Evolutionary conservation across 2,113 vertebrate genomes (phyloP).

Genomic region (Prinia subflava): DNA sequence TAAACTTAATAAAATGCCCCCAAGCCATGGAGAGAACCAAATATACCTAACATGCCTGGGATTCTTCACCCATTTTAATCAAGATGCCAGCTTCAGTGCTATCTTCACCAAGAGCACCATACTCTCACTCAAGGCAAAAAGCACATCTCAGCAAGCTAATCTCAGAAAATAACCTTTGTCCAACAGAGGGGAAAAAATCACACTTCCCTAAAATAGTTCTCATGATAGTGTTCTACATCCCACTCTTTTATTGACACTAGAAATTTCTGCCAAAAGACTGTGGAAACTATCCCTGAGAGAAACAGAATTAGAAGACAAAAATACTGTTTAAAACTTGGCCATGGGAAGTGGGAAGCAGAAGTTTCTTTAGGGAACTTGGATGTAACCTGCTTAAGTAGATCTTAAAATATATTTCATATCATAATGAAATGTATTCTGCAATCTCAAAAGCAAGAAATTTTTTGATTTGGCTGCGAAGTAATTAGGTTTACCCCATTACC

Average conservation of each 20-base stretch:
- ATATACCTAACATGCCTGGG: neutral
- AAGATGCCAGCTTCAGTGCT: neutral
- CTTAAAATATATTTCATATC: neutral
- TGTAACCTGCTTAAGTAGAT: neutral
- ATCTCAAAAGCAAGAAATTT: neutral
- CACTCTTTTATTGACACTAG: neutral
- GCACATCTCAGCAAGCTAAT: neutral
- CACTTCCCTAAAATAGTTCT: neutral
- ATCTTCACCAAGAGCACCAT: neutral
- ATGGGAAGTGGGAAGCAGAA: neutral
- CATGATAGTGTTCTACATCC: accelerated
- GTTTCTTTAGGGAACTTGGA: neutral
- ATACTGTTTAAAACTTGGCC: neutral
- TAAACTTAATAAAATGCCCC: neutral
- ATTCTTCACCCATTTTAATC: neutral
- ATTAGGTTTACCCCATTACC: neutral
- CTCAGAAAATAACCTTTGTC: neutral
- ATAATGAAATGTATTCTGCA: neutral
- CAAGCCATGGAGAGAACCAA: neutral
- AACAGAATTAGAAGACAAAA: neutral
- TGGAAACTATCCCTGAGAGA: neutral
- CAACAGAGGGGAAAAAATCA: neutral
- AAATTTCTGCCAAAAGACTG: neutral
- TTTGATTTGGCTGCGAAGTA: neutral
- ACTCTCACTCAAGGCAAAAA: neutral